These are phyloP conservation scores for Bombus superbus DNA, from an alignment of 1,140 invertebrate species.

Conservation along the genomic window DNA sequence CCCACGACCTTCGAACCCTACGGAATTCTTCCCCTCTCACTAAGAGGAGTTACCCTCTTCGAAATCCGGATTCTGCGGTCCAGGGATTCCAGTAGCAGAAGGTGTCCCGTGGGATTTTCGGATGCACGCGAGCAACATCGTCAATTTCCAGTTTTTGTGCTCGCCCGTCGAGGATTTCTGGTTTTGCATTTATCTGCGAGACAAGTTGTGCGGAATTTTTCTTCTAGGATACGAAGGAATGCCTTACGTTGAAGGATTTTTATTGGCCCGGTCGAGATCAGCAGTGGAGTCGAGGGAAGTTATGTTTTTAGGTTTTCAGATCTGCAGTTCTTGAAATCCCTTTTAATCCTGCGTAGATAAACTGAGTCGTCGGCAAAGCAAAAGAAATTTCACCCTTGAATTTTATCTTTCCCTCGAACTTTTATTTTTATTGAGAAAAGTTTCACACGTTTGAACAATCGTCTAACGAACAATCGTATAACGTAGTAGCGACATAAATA, in stretches of 20 bases:
- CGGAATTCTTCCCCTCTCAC: conserved; percentile 52
- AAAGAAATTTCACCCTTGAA: not conserved
- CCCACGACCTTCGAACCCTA: conserved; percentile 61
- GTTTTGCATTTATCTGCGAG: not conserved
- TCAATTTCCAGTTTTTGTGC: conserved; percentile 28
- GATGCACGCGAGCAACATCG: conserved; percentile 25
- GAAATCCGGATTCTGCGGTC: conserved; percentile 68
- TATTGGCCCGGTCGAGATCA: not conserved
- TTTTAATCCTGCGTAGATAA: not conserved
- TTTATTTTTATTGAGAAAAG: too few relatives aligned
- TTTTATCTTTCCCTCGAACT: too few relatives aligned
- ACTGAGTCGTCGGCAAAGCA: not conserved
- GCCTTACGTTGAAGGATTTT: not conserved
- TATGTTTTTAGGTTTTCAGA: not conserved
- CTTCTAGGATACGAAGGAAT: not conserved
- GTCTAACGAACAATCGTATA: too few relatives aligned
- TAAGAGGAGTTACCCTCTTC: conserved; percentile 57
- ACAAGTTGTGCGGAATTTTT: not conserved
- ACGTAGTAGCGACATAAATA: too few relatives aligned
- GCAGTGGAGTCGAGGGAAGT: not conserved
- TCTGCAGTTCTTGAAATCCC: not conserved
- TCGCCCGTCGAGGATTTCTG: not conserved
- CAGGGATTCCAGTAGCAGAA: conserved; percentile 52
- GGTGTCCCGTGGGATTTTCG: conserved; percentile 60
- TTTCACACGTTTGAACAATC: too few relatives aligned